Percentiles rank a stretch among this genome's conserved stretches.
These are phyloP conservation scores for Pyrrhia umbra DNA, from an alignment of 2,888 invertebrate genomes.

Conservation along the genomic window DNA sequence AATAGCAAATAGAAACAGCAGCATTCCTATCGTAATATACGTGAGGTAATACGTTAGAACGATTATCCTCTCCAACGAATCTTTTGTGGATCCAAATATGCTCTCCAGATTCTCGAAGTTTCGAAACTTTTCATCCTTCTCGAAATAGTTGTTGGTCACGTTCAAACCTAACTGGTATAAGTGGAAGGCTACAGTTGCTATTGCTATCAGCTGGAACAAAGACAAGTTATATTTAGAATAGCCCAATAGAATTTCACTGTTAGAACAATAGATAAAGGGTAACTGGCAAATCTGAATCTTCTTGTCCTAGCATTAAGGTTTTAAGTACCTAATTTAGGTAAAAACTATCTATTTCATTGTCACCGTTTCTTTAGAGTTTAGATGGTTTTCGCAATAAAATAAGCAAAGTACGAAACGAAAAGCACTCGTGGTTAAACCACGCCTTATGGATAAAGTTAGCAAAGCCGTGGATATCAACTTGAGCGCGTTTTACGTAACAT, in stretches of 20 bases:
- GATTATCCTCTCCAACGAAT: constrained; percentile 73
- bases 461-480: constrained; percentile 31
- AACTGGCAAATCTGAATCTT: no score
- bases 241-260: neutral
- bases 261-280: neutral
- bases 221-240: neutral
- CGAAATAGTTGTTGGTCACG: constrained; percentile 74
- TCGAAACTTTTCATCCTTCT: constrained; percentile 76
- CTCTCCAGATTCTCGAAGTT: constrained; percentile 82
- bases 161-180: constrained; percentile 79
- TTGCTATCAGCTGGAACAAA: constrained; percentile 79
- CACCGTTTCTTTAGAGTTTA: no score
- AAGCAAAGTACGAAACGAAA: neutral
- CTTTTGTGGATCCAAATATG: constrained; percentile 79
- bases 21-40: constrained; percentile 76
- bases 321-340: no score
- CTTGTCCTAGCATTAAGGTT: no score
- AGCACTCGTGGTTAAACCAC: constrained; percentile 19
- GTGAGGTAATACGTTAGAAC: constrained; percentile 79
- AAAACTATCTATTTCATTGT: no score
- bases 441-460: constrained; percentile 60
- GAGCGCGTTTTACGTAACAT: constrained; percentile 11
- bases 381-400: no score
- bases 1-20: constrained; percentile 78
- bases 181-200: constrained; percentile 80